A percentile compares a stretch with the other conserved stretches of the same genome.
phyloP scores from a whole-genome alignment of 2,113 vertebrate genomes.

The Gymnogyps californianus region DNA sequence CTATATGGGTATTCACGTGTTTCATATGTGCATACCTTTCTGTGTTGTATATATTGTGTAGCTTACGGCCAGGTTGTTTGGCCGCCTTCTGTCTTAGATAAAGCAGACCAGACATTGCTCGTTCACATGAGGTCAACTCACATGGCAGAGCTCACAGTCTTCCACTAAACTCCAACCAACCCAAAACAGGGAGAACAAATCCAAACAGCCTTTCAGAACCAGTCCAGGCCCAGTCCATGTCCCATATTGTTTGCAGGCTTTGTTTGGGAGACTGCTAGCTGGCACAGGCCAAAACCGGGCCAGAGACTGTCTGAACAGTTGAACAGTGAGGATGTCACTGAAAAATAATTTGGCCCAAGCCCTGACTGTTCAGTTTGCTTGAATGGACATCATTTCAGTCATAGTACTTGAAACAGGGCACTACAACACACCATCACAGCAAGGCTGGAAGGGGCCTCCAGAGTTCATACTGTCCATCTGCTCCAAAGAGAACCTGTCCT shows the following conservation, averaged over 20 bases:
- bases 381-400: not conserved
- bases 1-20: not conserved
- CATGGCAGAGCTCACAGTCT: not conserved
- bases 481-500: not conserved
- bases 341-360: not conserved
- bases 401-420: not conserved
- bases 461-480: not conserved
- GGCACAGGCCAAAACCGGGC: not conserved
- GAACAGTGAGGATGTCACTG: fast-evolving
- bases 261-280: not conserved
- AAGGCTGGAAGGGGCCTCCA: not conserved
- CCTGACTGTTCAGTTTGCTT: not conserved
- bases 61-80: not conserved
- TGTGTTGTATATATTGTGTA: not conserved
- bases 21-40: not conserved
- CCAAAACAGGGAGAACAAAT: not conserved
- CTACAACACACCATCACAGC: no score
- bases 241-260: not conserved
- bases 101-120: not conserved
- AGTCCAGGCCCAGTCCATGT: not conserved
- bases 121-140: not conserved
- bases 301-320: not conserved
- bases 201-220: not conserved
- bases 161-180: not conserved
- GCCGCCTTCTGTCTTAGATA: not conserved